Base-by-base conservation (phyloP, 2,888 invertebrate genomes). In the Drosophila paranaensis region DNA sequence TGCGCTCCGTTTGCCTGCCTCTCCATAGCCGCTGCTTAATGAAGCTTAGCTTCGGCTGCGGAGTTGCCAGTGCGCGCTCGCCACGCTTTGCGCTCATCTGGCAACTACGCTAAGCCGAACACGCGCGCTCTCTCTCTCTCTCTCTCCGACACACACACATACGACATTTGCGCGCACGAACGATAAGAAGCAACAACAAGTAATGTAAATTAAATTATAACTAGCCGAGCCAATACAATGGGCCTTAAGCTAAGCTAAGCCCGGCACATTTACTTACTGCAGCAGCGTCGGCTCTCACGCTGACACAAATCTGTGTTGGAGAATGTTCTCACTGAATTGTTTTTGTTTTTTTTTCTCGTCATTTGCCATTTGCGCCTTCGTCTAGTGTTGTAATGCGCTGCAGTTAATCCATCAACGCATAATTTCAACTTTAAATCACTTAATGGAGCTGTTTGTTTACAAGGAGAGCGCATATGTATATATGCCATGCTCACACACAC, bases 381-480 rank as follows among this genome's bases (percentile, higher is more conserved):
- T 35, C 56, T 71, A 66, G 62, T 65, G 82, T 65, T 79, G 76
- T 84, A 88, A 71, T 56, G 51, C 40, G 58, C 33, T 68, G 66
- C 58, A 72, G 82, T 64, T 71, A 79, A 79, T 58, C 67, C 82
- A 81, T 84, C 83, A 81, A 66, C 75, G 68, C 77, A 58, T 73
- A 73, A 68, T 75, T 79, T 70, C 81, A 83, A 83, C 90, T 88
- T 88, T 83, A 79, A 90, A 77, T 83, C 84, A 83, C 60, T 81
- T 89, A 90, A 86, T 88, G 89, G 84, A 88, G 79, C 79, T 68
- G 77, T 86, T 67, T 74, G 68, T 70, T 78, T 78, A 78, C 81
- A 81, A 74, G 81, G 66, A 73, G 42, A 40, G 67, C 53, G 53
- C 42, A 6, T 13, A 46, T 45, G 6, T 16, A 14, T 39, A 6